Evolutionary conservation across 2,797 vertebrate species (phyloP).

Genomic region (Antrozous pallidus): DNA sequence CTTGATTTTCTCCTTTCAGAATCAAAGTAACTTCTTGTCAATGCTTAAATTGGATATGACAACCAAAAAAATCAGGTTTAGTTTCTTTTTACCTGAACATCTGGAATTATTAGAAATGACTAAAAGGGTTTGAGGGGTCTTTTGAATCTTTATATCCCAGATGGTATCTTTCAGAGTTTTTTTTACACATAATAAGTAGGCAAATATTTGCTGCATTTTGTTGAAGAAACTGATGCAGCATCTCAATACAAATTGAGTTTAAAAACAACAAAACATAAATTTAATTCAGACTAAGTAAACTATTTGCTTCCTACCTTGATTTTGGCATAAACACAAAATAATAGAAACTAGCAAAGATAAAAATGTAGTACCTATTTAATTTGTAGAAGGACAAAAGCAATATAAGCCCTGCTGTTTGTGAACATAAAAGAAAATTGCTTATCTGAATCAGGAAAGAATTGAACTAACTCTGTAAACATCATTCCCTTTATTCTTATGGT

Average conservation of each 20-base stretch:
- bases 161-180: not conserved
- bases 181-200: not conserved
- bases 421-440: conserved; percentile 66
- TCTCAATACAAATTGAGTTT: conserved; percentile 3
- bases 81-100: not conserved
- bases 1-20: not conserved
- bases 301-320: conserved; percentile 22
- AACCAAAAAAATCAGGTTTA: conserved; percentile 4
- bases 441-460: conserved; percentile 20
- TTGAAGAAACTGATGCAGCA: not conserved
- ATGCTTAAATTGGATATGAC: not conserved
- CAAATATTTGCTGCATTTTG: conserved; percentile 30
- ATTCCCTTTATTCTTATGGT: not conserved
- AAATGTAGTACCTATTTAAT: conserved; percentile 40
- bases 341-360: conserved; percentile 26
- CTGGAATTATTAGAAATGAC: conserved; percentile 4
- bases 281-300: conserved; percentile 30
- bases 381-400: conserved; percentile 39
- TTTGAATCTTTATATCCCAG: not conserved
- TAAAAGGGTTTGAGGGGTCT: not conserved
- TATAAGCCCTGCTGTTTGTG: conserved; percentile 40
- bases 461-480: conserved; percentile 47
- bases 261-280: not conserved
- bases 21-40: not conserved
- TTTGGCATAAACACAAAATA: conserved; percentile 21